These are phyloP conservation scores for Sebastes kiyomatsui DNA, from an alignment of 2,797 vertebrate species.

Conservation along the genomic window DNA sequence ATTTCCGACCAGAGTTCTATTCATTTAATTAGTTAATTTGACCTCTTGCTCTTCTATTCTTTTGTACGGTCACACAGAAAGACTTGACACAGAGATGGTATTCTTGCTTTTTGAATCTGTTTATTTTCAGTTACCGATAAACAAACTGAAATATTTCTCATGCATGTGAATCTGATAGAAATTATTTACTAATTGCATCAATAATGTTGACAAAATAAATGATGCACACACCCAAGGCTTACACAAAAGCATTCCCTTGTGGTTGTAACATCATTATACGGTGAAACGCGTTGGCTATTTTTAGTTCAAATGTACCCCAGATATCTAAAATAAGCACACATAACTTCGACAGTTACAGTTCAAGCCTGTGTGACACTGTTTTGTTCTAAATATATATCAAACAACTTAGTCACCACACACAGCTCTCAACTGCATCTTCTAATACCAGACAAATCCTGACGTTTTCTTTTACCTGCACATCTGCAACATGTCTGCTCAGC, in stretches of 20 bases:
- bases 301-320: conserved; percentile 17
- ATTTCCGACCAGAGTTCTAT: not conserved
- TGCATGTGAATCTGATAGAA: not conserved
- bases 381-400: conserved; percentile 31
- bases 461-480: not conserved
- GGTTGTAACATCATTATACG: not conserved
- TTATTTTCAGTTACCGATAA: not conserved
- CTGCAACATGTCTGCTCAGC: not conserved
- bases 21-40: not conserved
- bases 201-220: not conserved
- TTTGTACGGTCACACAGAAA: not conserved
- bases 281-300: conserved; percentile 11
- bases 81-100: not conserved
- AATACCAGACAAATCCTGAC: not conserved
- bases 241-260: not conserved
- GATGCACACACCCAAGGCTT: not conserved
- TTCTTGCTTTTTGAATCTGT: not conserved
- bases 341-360: not conserved
- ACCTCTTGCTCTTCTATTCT: not conserved
- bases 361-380: not conserved
- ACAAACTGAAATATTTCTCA: not conserved
- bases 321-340: conserved; percentile 28
- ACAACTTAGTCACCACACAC: not conserved
- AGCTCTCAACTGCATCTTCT: not conserved
- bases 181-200: not conserved